phyloP scores from a whole-genome alignment of 2,888 invertebrate genomes.

The Scotopteryx bipunctaria region DNA sequence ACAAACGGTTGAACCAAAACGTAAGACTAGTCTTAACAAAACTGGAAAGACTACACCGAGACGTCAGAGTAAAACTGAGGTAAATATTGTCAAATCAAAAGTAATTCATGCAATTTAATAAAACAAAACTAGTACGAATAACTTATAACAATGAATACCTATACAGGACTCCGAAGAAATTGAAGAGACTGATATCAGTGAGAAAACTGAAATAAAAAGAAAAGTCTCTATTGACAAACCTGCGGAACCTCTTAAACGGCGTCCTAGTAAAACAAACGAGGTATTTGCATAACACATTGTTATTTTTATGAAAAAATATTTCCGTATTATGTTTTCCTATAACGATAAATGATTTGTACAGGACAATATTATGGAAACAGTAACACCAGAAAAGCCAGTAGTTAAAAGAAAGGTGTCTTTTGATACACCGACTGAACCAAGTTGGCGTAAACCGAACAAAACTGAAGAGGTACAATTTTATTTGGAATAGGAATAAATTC shows the following conservation, averaged over 20 bases:
- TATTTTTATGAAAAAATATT: too few relatives aligned
- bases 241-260: conserved; percentile 48
- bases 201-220: conserved; percentile 48
- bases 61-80: conserved; percentile 57
- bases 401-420: conserved; percentile 44
- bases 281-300: conserved; percentile 38
- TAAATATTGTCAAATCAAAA: conserved; percentile 36
- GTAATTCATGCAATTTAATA: too few relatives aligned
- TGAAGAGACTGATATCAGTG: conserved; percentile 42
- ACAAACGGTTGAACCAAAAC: conserved; percentile 55
- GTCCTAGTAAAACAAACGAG: conserved; percentile 50
- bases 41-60: conserved; percentile 34
- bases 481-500: too few relatives aligned
- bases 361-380: conserved; percentile 41
- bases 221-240: conserved; percentile 45
- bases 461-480: conserved; percentile 42
- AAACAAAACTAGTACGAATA: too few relatives aligned
- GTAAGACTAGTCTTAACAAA: conserved; percentile 55
- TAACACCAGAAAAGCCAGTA: conserved; percentile 42
- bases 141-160: conserved; percentile 11
- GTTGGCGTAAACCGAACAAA: conserved; percentile 44
- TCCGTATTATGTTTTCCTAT: not conserved
- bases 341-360: conserved; percentile 26
- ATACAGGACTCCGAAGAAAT: conserved; percentile 52
- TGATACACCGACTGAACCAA: conserved; percentile 42